Evolutionary conservation across 2,888 invertebrate genomes (phyloP), one percentile per base, ranked within the genome.

Genomic region (Agriopis marginaria): DNA sequence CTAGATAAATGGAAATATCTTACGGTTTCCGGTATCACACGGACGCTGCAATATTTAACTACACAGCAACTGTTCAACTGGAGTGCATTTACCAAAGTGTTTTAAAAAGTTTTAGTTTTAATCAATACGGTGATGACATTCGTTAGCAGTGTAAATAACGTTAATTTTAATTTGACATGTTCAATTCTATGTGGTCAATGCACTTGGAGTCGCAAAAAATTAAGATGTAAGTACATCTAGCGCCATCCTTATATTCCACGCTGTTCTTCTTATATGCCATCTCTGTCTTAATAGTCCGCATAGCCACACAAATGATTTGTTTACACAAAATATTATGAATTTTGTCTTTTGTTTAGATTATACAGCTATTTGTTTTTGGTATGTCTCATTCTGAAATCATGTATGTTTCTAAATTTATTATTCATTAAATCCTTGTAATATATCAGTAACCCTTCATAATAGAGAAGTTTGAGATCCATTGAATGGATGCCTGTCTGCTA

Each of bases 1-100:
- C 82, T 85, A 88, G 85, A 87, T n/a, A 86, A 81, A 77, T 76
- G 71, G 72, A 40, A 65, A 54, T 60, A 68, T 66, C 68, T 69
- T 66, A 6, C 51, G 63, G 77, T 73, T 79, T 76, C 75, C 70
- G 68, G 71, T 68, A 71, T 73, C 66, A 47, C 45, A 23, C 32
- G 11, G 44, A 17, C 62, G 23, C 45, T 58, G 45, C 51, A 59
- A 23, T 53, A 44, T 11, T 51, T 45, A 5, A 1, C 5, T 23
- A 14, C 40, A n/a, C n/a, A n/a, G n/a, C n/a, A n/a, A n/a, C n/a
- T n/a, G n/a, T n/a, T n/a, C n/a, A n/a, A n/a, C n/a, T n/a, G n/a
- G n/a, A 53, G 10, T 9, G 12, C 11, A 39, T 17, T 14, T 63
- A 55, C 1, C 23, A 5, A 9, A 32, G 10, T 50, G 8, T 50